Base-by-base conservation (phyloP, 2,113 vertebrate species). In the Theropithecus gelada region DNA sequence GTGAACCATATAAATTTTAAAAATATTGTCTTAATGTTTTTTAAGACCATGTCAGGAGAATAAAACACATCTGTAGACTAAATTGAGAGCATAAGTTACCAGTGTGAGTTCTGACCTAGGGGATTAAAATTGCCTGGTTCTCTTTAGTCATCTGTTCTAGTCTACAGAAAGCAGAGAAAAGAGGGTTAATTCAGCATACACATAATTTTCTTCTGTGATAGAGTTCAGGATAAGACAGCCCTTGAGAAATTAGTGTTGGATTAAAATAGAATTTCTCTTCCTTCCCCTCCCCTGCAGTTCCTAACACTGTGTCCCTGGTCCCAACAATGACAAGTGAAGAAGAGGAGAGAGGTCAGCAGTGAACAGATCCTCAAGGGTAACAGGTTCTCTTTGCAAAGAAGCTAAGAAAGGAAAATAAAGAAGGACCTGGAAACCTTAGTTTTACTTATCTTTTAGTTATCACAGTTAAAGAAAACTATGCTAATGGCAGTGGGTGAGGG, bases 391-490 rank as follows among this genome's bases (percentile, higher is more conserved):
- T 88, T 78, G 20, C 18, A 66, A 66, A 94, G 38, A 79, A 87
- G n/a, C 25, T 84, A 75, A 55, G 35, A 75, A 23, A 12, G 16
- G 66, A 25, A 66, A 89, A 64, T 11, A 45, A 5, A 40, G 72
- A 73, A 64, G 12, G 50, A 76, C 10, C 27, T 8, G 68, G 25
- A 30, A 14, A 8, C 10, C 55, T 78, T 25, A 72, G 23, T 18
- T 75, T 90, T 45, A 73, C 52, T 93, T 78, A 32, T 35, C 38
- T 84, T 38, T 89, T 64, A 43, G 30, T 14, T 64, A 32, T 87
- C 79, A 82, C 38, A 87, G 61, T 97, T 83, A 94, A 96, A 91
- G 68, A 57, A 87, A 17, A 66, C 23, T 52, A 14, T 50, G 61
- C 92, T 61, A 90, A 95, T 3, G 12, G 48, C 3, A 13, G 48